Evolutionary conservation across 2,113 vertebrate species (phyloP), one percentile per base, ranked within the genome.

Genomic region (Lycocorax pyrrhopterus): DNA sequence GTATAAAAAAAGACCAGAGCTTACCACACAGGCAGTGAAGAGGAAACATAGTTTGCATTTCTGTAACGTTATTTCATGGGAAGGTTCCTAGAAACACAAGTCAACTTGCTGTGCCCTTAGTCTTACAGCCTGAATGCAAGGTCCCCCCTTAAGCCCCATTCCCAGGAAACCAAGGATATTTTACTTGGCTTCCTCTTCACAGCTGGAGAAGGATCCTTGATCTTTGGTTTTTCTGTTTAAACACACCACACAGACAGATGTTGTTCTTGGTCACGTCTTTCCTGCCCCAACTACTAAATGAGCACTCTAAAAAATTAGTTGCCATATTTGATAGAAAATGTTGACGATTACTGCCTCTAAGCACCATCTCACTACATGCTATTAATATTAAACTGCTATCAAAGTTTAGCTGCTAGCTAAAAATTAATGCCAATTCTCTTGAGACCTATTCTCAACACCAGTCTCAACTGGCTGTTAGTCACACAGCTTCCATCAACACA

Each of bases 121-220:
- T 62, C 46, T 66, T 13, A 55, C 44, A 44, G 11, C 6, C 33
- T 35, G 43, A 87, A 85, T 16, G 77, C 12, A 85, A 84, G 15
- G 23, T 32, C 2, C 2, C 2, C 18, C 56, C 27, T 2, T 2
- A 58, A 91, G 30, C 0, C 0, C 43, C 49, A 46, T 33, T 51
- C 66, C n/a, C 19, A 74, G n/a, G 29, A 88, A 95, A 88, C 17
- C 15, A 73, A 79, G 26, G 20, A 21, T 51, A 53, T 86, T 77
- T 77, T 33, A 44, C 59, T 80, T 74, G 25, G 51, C 55, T 78
- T 74, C 76, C 29, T 90, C 72, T 67, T 80, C 87, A 81, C 19
- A 78, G 27, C 27, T 75, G 22, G 10, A 84, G 15, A 75, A 55
- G 10, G 21, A 81, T 68, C 26, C 63, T 58, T 75, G 17, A 73